Evolutionary conservation across 2,113 vertebrate genomes (phyloP).

Genomic region (Guaruba guarouba): DNA sequence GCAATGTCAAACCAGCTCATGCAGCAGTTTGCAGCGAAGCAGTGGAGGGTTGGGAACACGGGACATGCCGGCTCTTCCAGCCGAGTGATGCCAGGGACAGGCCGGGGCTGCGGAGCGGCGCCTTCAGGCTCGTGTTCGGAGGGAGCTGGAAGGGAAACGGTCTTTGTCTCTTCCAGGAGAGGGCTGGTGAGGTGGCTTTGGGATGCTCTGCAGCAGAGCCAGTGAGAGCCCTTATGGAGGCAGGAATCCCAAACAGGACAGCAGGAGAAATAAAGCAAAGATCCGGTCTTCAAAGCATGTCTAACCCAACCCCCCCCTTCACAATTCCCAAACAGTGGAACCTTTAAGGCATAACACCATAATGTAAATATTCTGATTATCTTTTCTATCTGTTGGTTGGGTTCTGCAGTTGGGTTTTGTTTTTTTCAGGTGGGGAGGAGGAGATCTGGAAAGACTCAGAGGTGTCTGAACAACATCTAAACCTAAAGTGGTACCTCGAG

Average conservation of each 20-base stretch:
- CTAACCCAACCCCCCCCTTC: neutral
- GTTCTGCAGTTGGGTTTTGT: neutral
- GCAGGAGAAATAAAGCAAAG: neutral
- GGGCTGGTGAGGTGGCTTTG: neutral
- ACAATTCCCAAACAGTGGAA: neutral
- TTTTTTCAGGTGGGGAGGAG: neutral
- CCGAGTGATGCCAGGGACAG: neutral
- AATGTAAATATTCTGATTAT: fast-evolving
- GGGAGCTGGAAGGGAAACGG: neutral
- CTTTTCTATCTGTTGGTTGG: neutral
- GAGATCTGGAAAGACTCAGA: neutral
- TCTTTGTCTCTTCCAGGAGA: neutral
- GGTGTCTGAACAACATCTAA: neutral
- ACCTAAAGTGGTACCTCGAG: neutral
- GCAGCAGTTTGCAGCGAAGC: slow-evolving; percentile 23
- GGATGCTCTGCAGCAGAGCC: neutral
- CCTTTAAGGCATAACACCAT: neutral
- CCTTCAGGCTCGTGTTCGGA: neutral
- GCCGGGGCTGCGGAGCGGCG: neutral
- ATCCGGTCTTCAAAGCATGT: neutral
- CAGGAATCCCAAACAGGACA: neutral
- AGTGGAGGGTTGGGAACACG: neutral
- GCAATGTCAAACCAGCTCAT: neutral
- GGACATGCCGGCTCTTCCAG: neutral
- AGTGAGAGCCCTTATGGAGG: neutral